Evolutionary conservation across 2,797 vertebrate species (phyloP).

Genomic region (Sebastes steindachneri): DNA sequence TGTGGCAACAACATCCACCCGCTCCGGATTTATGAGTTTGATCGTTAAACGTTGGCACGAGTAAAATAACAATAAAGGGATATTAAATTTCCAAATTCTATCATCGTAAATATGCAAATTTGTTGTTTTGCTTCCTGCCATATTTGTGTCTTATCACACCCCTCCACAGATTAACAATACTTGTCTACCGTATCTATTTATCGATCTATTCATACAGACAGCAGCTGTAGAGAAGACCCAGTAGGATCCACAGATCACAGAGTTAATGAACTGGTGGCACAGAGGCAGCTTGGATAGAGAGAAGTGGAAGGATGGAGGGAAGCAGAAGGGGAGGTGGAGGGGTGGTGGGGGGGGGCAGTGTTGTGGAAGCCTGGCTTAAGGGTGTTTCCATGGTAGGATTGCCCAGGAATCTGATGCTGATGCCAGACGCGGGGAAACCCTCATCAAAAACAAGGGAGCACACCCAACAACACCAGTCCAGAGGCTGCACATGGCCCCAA

Average conservation of each 20-base stretch:
- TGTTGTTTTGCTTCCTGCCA: not conserved
- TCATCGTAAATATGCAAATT: not conserved
- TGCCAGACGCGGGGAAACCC: conserved; percentile 89
- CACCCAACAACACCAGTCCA: conserved; percentile 55
- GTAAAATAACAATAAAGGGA: conserved; percentile 18
- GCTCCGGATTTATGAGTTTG: conserved; percentile 52
- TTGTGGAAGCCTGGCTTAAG: conserved; percentile 75
- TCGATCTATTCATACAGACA: conserved; percentile 26
- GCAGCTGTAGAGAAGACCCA: conserved; percentile 46
- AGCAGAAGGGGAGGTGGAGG: conserved; percentile 34
- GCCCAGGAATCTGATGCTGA: conserved; percentile 85
- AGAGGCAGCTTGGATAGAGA: conserved; percentile 46
- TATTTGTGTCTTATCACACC: not conserved
- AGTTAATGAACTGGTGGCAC: conserved; percentile 60
- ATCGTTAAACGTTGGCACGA: conserved; percentile 61
- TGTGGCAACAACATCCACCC: conserved; percentile 41
- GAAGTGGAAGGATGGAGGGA: conserved; percentile 62
- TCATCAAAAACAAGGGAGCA: conserved; percentile 87
- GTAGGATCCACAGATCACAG: conserved; percentile 13
- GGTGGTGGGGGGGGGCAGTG: conserved; percentile 14
- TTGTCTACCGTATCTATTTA: conserved; percentile 35
- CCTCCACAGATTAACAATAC: not conserved
- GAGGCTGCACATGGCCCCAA: conserved; percentile 54
- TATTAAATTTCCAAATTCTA: not conserved
- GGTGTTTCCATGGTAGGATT: conserved; percentile 85